Conservation (phyloP, 2,888 invertebrate genomes). For the Rhingia campestris region DNA sequence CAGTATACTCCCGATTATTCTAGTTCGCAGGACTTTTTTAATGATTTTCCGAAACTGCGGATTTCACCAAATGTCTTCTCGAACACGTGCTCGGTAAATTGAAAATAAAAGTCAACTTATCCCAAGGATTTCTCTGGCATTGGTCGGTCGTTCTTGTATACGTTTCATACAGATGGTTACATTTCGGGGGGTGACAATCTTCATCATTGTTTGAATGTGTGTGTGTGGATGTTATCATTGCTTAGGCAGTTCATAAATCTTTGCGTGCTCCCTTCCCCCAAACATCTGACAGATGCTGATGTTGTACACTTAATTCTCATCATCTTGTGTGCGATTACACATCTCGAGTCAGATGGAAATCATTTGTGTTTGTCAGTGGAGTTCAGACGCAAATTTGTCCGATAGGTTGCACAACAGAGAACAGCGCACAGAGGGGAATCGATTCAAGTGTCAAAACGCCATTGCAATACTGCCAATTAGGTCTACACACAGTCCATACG, state of each 20-base stretch:
- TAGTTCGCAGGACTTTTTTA: constrained; percentile 48
- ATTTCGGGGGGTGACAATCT: constrained; percentile 44
- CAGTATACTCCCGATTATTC: constrained; percentile 45
- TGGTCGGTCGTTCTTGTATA: neutral
- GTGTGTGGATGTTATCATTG: constrained; percentile 18
- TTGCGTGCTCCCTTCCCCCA: neutral
- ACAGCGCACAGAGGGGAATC: constrained; percentile 15
- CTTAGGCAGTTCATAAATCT: constrained; percentile 41
- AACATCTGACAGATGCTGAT: constrained; percentile 51
- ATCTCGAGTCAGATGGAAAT: constrained; percentile 35
- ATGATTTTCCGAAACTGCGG: constrained; percentile 28
- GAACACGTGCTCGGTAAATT: constrained; percentile 52
- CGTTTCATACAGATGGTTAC: constrained; percentile 4
- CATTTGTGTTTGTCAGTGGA: constrained; percentile 26
- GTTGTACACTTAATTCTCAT: constrained; percentile 55
- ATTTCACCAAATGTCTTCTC: constrained; percentile 23
- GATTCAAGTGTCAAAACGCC: constrained; percentile 69
- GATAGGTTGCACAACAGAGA: constrained; percentile 44
- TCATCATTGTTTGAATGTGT: constrained; percentile 27
- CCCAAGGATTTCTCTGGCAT: constrained; percentile 33
- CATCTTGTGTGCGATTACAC: constrained; percentile 49
- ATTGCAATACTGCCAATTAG: constrained; percentile 68
- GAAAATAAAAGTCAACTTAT: constrained; percentile 56
- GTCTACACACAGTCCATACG: constrained; percentile 49
- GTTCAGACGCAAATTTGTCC: constrained; percentile 40